A percentile compares a stretch with the other conserved stretches of the same genome.
These are phyloP conservation scores for Aquatica leii DNA, from an alignment of 2,888 invertebrate genomes.

Conservation along the genomic window DNA sequence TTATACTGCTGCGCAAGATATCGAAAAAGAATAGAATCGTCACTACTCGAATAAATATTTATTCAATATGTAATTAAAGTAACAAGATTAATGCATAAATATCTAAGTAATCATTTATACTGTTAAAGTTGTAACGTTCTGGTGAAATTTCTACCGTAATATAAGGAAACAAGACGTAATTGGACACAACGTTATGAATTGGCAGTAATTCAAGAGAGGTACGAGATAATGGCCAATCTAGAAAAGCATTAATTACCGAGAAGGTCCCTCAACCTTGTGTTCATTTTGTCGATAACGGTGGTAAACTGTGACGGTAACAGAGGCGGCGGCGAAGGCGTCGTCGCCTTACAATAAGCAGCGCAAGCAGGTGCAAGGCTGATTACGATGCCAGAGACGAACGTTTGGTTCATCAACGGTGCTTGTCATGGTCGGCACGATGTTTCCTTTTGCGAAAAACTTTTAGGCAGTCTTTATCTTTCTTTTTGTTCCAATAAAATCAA, in stretches of 20 bases:
- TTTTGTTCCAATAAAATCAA: slow-evolving; percentile 37
- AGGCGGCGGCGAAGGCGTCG: slow-evolving; percentile 13
- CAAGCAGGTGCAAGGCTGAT: slow-evolving; percentile 36
- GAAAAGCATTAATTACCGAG: slow-evolving; percentile 28
- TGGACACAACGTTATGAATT: slow-evolving; percentile 27
- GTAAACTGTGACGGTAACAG: no score
- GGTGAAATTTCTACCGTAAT: no score
- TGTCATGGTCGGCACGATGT: slow-evolving; percentile 48
- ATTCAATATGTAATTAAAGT: no score
- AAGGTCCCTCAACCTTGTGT: neutral
- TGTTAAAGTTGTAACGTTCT: no score
- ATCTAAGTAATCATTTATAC: no score
- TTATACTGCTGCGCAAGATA: no score
- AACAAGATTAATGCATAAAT: no score
- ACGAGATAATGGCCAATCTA: slow-evolving; percentile 47
- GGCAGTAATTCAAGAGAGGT: slow-evolving; percentile 9
- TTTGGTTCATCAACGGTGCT: slow-evolving; percentile 48
- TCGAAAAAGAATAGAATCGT: no score
- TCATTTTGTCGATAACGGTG: neutral
- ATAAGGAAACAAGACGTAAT: no score
- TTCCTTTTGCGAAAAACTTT: slow-evolving; percentile 40
- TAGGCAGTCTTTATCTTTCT: slow-evolving; percentile 43
- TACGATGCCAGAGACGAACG: slow-evolving; percentile 45
- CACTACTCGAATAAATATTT: no score
- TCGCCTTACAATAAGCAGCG: slow-evolving; percentile 18